Base-by-base conservation (phyloP, 2,797 vertebrate species). In the Molothrus aeneus region DNA sequence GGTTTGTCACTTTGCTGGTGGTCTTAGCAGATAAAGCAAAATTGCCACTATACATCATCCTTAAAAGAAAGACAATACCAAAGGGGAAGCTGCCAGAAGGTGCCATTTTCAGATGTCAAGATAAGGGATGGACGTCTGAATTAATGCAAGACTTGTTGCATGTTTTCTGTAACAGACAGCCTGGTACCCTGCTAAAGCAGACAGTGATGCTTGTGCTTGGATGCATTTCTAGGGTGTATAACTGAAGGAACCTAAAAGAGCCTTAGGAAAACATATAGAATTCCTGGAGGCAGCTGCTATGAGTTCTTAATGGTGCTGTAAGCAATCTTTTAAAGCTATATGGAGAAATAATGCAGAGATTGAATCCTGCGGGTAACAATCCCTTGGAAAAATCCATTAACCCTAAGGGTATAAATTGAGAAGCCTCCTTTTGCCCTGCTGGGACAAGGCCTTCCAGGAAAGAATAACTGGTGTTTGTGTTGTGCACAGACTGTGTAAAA, bases 71-170 rank as follows among this genome's bases (percentile, higher is more conserved):
- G 90, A 95, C 93, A 95, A 89, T 92, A 87, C 83, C 83, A 92
- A 95, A 96, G 83, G 71, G 86, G 90, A 97, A 96, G 73, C 95
- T 94, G 95, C 92, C 95, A 97, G 94, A 82, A 95, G 92, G 74
- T 96, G 93, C 94, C 92, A 89, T 95, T 97, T 96, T 96, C 93
- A 95, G 93, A 97, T 95, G 94, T 96, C 96, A 95, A 92, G 94
- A 94, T 95, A 97, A 96, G 96, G 92, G 86, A 97, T 95, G 94
- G 92, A 90, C 8, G 0, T 87, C 66, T 86, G 94, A 94, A 96
- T 95, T 92, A 95, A 97, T 95, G 94, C 80, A 93, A 90, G 94
- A 96, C 95, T 95, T 97, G 94, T 95, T 97, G 95, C 95, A 88
- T 80, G 83, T 86, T 94, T 80, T 82, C 71, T 95, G 66, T 93